phyloP scores from a whole-genome alignment of 92 coral and sea anemone species.

The Umimayanthus chanpuru region DNA sequence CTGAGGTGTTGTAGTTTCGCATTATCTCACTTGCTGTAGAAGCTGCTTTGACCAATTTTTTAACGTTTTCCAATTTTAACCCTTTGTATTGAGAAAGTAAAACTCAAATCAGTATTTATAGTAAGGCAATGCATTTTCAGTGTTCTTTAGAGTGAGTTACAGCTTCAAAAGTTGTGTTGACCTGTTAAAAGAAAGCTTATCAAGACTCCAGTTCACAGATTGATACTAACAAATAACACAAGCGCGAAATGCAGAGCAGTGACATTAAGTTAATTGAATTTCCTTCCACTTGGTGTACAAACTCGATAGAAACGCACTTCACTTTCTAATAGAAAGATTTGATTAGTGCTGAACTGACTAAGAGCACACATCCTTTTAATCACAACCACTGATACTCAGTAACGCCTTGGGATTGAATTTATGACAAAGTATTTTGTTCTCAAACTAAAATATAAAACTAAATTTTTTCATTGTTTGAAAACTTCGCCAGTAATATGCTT shows the following conservation, averaged over 20 bases:
- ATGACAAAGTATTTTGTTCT: background rate
- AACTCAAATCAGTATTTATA: background rate
- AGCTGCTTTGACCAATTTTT: background rate
- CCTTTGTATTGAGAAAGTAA: background rate
- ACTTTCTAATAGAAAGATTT: background rate
- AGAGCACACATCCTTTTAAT: background rate
- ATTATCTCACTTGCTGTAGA: background rate
- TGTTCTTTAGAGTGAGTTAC: background rate
- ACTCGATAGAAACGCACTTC: background rate
- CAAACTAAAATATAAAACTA: background rate
- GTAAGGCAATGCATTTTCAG: background rate
- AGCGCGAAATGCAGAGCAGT: background rate
- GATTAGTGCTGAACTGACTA: background rate
- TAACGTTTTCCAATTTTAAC: background rate
- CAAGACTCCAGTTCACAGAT: slow-evolving; percentile 7
- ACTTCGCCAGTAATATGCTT: background rate
- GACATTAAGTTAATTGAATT: slow-evolving; percentile 5
- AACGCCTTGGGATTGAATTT: background rate
- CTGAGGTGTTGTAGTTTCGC: background rate
- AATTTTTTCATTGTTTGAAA: background rate
- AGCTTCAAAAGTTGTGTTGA: background rate
- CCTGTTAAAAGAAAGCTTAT: slow-evolving; percentile 9
- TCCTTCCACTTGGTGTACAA: background rate
- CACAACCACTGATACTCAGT: background rate
- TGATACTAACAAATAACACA: slow-evolving; percentile 13